A percentile compares a stretch with the other conserved stretches of the same genome.
phyloP scores from a whole-genome alignment of 2,113 vertebrate species.

The Oryzias curvinotus region DNA sequence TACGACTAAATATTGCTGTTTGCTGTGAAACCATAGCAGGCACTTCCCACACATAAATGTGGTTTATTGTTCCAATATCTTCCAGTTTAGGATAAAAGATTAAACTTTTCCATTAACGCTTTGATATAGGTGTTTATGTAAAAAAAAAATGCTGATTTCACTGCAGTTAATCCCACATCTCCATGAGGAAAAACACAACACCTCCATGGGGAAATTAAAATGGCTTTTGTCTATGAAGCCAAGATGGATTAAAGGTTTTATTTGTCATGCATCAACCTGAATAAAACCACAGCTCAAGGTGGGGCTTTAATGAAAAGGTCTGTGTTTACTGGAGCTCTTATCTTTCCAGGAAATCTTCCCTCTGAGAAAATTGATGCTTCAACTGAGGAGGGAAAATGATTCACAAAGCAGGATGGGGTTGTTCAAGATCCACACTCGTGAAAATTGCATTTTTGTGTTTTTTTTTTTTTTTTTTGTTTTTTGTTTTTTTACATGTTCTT shows the following conservation, averaged over 20 bases:
- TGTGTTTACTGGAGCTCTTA: not conserved
- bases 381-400: constrained; percentile 25
- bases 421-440: constrained; percentile 10
- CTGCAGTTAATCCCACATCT: not conserved
- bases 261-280: constrained; percentile 6
- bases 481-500: no score
- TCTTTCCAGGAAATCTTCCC: constrained; percentile 19
- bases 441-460: no score
- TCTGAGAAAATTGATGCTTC: constrained; percentile 1
- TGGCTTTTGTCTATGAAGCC: not conserved
- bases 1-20: no score
- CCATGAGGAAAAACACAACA: no score
- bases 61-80: no score
- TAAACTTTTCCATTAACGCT: not conserved
- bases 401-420: constrained; percentile 4
- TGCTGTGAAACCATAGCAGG: no score
- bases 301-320: constrained; percentile 20
- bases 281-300: constrained; percentile 13
- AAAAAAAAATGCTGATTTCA: constrained; percentile 12
- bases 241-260: constrained; percentile 6
- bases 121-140: not conserved
- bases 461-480: no score
- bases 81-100: not conserved
- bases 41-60: no score
- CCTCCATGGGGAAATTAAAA: constrained; percentile 27